Evolutionary conservation across 2,113 vertebrate genomes (phyloP), one percentile per base, ranked within the genome.

Genomic region (Mesitornis unicolor): DNA sequence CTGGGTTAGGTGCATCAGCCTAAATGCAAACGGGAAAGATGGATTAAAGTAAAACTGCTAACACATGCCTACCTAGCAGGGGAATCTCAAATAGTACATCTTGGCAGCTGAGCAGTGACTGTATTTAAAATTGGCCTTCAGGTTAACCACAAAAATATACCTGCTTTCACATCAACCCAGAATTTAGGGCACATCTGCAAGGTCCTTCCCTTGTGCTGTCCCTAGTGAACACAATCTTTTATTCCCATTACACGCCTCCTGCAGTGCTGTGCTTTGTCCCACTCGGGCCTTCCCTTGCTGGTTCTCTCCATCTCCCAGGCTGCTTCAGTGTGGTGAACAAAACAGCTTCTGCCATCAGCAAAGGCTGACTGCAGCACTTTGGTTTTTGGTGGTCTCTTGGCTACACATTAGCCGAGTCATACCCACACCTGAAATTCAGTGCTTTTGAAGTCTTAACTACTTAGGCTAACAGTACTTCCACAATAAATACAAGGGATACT

Each of bases 1-100:
- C 98, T 75, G 98, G 97, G 77, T 98, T 98, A 87, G 98, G 98
- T 70, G 98, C 98, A 93, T 98, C 98, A 89, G 98, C 98, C 98
- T 98, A 89, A 92, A 95, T 47, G 50, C 13, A 84, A 88, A 95
- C 87, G 86, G 29, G 79, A 88, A 94, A 94, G 33, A 76, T 28
- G 42, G 36, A 93, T 96, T 97, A 95, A 51, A 81, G 47, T 48
- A 45, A 63, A 84, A 81, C 60, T 6, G 8, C 42, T 56, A 74
- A 6, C 43, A 60, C 26, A 53, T 42, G 26, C 10, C 24, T 85
- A 38, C 57, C 69, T 70, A 70, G 53, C 60, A 84, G 24, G 11
- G 9, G 12, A 45, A 42, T 68, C 15, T 77, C 38, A 64, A 60
- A 13, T 8, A 83, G 7, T 8, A 8, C 11, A 10, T 91, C 92